These are phyloP conservation scores for Lithosia quadra DNA, from an alignment of 2,888 invertebrate genomes.

Conservation along the genomic window DNA sequence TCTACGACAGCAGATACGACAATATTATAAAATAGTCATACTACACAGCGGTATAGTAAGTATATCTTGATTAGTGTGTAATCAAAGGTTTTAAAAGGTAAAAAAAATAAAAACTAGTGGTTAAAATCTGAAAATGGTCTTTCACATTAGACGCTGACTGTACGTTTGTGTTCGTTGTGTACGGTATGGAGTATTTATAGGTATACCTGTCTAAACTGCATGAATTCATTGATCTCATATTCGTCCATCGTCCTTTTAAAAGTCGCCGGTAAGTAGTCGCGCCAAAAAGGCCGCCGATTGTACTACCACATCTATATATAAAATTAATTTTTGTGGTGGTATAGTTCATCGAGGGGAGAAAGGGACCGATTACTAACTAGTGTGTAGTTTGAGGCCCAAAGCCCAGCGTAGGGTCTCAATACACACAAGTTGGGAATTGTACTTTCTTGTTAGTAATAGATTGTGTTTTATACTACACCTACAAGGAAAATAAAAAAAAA, in stretches of 20 bases:
- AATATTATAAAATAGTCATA: not conserved
- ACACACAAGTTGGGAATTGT: no score
- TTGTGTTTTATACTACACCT: no score
- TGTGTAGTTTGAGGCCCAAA: no score
- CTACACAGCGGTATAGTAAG: not conserved
- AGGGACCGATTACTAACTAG: no score
- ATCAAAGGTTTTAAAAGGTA: not conserved
- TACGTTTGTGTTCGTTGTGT: not conserved
- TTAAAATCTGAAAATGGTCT: not conserved
- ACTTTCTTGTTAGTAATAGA: no score
- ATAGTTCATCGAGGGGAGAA: no score
- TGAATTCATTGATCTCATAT: not conserved
- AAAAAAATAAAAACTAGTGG: no score
- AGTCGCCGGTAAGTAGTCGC: not conserved
- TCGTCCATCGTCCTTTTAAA: not conserved
- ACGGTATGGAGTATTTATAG: not conserved
- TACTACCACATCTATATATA: not conserved
- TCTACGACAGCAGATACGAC: not conserved
- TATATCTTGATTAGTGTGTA: not conserved
- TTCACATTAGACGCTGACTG: not conserved
- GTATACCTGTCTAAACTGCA: not conserved
- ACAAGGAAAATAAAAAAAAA: no score
- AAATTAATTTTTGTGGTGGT: not conserved
- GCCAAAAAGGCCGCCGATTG: not conserved
- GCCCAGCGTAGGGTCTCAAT: no score